A percentile compares a stretch with the other conserved stretches of the same genome.
phyloP scores from a whole-genome alignment of 2,888 invertebrate genomes.

The Drosophila limbata region DNA sequence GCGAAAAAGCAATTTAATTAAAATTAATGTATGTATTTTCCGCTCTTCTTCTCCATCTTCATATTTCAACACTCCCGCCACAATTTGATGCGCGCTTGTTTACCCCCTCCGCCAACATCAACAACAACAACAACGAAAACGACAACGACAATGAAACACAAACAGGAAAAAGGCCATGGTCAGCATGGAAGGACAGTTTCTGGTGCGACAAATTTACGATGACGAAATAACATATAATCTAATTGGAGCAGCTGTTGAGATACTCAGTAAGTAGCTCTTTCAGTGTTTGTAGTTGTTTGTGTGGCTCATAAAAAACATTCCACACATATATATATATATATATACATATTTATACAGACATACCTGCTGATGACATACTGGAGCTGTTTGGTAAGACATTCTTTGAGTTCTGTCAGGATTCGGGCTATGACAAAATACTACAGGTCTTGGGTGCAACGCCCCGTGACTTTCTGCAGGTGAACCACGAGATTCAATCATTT shows the following conservation, averaged over 20 bases:
- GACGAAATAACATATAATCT: constrained; percentile 97
- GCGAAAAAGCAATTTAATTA: constrained; percentile 77
- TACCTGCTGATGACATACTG: constrained; percentile 94
- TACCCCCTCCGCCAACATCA: constrained; percentile 8
- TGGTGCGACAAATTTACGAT: constrained; percentile 97
- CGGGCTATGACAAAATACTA: constrained; percentile 98
- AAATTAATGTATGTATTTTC: constrained; percentile 74
- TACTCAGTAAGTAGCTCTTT: constrained; percentile 90
- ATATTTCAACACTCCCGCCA: constrained; percentile 36
- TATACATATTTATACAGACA: constrained; percentile 87
- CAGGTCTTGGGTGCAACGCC: constrained; percentile 97
- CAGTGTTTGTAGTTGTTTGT: constrained; percentile 6
- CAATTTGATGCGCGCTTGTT: constrained; percentile 27
- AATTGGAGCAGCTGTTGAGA: constrained; percentile 95
- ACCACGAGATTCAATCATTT: not conserved
- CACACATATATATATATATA: constrained; percentile 6
- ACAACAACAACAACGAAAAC: constrained; percentile 24
- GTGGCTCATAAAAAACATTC: constrained; percentile 19
- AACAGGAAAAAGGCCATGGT: constrained; percentile 95
- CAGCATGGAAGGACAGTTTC: constrained; percentile 97
- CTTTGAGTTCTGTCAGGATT: constrained; percentile 98
- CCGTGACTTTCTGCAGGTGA: constrained; percentile 96
- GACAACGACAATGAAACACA: constrained; percentile 29
- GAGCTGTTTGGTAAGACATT: constrained; percentile 97
- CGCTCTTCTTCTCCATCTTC: constrained; percentile 37